Base-by-base conservation (phyloP, 1,140 invertebrate species). In the Bombus breviceps region DNA sequence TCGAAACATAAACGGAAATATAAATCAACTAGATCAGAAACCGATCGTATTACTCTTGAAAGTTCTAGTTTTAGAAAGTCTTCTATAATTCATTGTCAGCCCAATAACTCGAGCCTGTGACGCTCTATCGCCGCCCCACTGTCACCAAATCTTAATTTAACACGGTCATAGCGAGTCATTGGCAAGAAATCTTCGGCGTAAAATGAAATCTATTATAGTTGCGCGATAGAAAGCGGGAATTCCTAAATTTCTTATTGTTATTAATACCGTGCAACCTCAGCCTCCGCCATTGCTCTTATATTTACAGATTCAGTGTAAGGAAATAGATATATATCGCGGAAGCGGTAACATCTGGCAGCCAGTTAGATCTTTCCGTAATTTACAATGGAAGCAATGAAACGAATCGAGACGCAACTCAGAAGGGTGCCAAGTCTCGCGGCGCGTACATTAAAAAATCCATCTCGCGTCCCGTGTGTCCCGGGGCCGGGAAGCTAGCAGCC, bases 261-360 rank as follows among this genome's bases (percentile, higher is more conserved):
- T 85, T 85, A 80, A 80, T 85, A 85, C 34, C 41, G 15, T 32
- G 32, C 41, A 34, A 37, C 39, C 6, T 18, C 15, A 18, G 47
- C 5, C 1, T 10, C 59, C 34, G 76, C 15, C 53, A 22, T n/a
- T 28, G 37, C 18, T 62, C n/a, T 15, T 39, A 68, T 62, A 68
- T n/a, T 15, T 43, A 37, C 37, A 34, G 3, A 25, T 41, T 57
- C 62, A 22, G 3, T 37, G 53, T 66, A 47, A 64, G 18, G 34
- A 69, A 43, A 73, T 81, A 79, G 78, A 90, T 88, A 85, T 90
- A 90, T 90, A 88, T 69, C 78, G 73, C 80, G 83, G 80, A 88
- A 88, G 57, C 47, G 28, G 34, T 25, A 18, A 43, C 66, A 10
- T 28, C 57, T 66, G 64, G 83, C 89, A 89, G 83, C 73, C 85